phyloP scores from a whole-genome alignment of 2,113 vertebrate genomes.

The Nothoprocta pentlandii region DNA sequence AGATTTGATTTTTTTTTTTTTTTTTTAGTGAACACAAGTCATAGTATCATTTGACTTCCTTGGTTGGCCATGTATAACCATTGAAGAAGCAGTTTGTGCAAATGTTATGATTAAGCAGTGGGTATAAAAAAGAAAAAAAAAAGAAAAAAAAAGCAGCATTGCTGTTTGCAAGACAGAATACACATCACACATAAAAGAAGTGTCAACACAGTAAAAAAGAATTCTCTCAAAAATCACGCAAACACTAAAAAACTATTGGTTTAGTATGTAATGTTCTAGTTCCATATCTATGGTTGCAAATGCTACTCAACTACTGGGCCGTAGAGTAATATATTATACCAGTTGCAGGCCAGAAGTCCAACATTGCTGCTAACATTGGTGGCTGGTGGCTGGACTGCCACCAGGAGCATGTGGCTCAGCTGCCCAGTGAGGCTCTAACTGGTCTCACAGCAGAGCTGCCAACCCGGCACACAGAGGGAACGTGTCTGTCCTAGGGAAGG shows the following conservation, averaged over 20 bases:
- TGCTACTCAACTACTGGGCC: slow-evolving; percentile 2
- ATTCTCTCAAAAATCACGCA: slow-evolving; percentile 24
- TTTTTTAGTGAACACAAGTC: background rate
- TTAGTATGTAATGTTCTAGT: slow-evolving; percentile 3
- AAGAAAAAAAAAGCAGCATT: no score
- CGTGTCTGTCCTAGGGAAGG: background rate
- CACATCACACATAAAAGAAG: accelerated
- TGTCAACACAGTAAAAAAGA: background rate
- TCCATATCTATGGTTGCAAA: background rate
- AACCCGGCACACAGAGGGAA: accelerated
- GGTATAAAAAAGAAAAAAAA: background rate
- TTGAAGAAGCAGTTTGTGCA: background rate
- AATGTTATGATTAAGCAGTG: background rate
- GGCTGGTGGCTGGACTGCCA: background rate
- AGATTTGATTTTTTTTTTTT: slow-evolving; percentile 6
- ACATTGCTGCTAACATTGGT: accelerated
- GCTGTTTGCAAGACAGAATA: background rate
- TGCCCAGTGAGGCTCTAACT: background rate
- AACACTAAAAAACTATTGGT: background rate
- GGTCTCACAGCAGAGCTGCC: background rate
- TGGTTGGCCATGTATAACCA: background rate
- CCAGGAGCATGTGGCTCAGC: accelerated
- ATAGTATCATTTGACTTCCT: background rate
- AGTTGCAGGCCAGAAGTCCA: background rate
- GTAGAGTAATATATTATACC: background rate